Conservation (phyloP, 2,113 vertebrate genomes). For the Callipepla californica region DNA sequence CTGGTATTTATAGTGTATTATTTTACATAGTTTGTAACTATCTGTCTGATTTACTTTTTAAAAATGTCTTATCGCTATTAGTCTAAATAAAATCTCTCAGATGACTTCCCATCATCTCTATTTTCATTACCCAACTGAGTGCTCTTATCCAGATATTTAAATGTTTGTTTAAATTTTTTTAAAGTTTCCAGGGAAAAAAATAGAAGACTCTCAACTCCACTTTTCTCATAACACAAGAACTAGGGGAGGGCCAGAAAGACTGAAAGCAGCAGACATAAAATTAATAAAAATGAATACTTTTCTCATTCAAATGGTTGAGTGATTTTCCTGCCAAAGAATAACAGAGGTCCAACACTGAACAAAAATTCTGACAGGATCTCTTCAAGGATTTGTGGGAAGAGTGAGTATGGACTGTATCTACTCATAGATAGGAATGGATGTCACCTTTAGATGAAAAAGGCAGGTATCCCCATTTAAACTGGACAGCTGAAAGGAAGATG, state of each 20-base stretch:
- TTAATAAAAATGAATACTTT: background rate
- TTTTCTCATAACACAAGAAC: slow-evolving; percentile 3
- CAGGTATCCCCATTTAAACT: background rate
- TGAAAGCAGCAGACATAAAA: background rate
- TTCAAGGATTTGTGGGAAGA: background rate
- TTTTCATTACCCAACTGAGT: background rate
- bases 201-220: background rate
- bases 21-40: slow-evolving; percentile 51
- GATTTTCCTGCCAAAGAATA: background rate
- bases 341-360: background rate
- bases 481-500: background rate
- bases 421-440: background rate
- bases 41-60: slow-evolving; percentile 18
- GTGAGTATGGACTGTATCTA: background rate
- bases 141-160: slow-evolving; percentile 16
- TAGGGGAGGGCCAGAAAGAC: background rate
- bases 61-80: background rate
- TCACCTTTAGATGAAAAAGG: background rate
- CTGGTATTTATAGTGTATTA: slow-evolving; percentile 5
- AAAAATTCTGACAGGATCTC: background rate
- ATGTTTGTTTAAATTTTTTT: slow-evolving; percentile 56
- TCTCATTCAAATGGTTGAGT: background rate
- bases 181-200: slow-evolving; percentile 27
- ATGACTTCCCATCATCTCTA: slow-evolving; percentile 15
- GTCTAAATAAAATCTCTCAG: slow-evolving; percentile 46